phyloP scores from a whole-genome alignment of 2,888 invertebrate genomes.

The Blastobasis lacticolella region DNA sequence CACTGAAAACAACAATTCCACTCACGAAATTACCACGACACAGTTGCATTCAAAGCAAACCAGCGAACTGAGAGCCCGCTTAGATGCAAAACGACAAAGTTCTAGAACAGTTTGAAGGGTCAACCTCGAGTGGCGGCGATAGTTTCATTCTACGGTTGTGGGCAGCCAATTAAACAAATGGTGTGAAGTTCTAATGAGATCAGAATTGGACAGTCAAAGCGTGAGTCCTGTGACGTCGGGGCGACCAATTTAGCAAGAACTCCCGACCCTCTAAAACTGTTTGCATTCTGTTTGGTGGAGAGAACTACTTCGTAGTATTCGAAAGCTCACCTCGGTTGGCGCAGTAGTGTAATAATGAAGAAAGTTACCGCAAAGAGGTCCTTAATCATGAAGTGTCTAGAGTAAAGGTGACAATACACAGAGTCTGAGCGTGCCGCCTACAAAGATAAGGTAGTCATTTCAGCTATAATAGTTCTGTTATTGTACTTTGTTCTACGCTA shows the following conservation, averaged over 20 bases:
- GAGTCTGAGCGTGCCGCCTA: not conserved
- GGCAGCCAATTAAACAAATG: slow-evolving; percentile 17
- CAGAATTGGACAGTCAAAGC: slow-evolving; percentile 17
- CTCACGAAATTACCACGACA: slow-evolving; percentile 6
- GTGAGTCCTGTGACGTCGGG: slow-evolving; percentile 2
- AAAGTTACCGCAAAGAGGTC: slow-evolving; percentile 5
- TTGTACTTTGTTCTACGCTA: too few relatives aligned
- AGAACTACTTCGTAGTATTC: not conserved
- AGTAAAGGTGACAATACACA: not conserved
- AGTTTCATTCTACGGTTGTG: slow-evolving; percentile 10
- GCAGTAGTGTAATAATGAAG: slow-evolving; percentile 1
- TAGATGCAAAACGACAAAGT: not conserved
- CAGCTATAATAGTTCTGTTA: too few relatives aligned
- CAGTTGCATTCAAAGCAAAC: slow-evolving; percentile 11
- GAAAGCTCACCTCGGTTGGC: slow-evolving; percentile 3
- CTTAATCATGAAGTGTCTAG: slow-evolving; percentile 5
- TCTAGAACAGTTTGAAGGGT: not conserved
- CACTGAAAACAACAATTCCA: slow-evolving; percentile 16
- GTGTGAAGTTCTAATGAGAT: slow-evolving; percentile 20
- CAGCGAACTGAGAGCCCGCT: not conserved
- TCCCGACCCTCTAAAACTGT: too few relatives aligned
- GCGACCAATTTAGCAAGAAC: slow-evolving; percentile 9
- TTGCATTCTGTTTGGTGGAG: too few relatives aligned
- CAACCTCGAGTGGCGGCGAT: not conserved
- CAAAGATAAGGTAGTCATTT: too few relatives aligned